Base-by-base conservation (phyloP, 2,113 vertebrate species). In the Turdus rufiventris region DNA sequence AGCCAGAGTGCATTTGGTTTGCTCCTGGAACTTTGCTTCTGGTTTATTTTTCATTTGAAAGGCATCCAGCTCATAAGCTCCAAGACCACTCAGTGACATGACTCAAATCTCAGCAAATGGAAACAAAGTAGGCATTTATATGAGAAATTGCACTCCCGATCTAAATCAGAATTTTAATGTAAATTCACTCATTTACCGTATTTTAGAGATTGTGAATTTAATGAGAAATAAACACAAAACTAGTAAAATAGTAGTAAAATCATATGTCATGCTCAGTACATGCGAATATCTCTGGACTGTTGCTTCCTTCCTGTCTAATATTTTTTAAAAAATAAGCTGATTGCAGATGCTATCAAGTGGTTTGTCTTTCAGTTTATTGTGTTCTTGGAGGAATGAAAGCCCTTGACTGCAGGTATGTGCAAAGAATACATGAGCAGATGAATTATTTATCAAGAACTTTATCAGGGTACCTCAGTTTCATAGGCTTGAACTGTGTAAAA, bases 41-140 rank as follows among this genome's bases (percentile, higher is more conserved):
- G 78, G 72, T 95, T 94, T 95, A 81, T 93, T 90, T 95, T 96
- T 91, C 75, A 84, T 92, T 80, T 93, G 88, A 96, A 96, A 92
- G 36, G 29, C 67, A 88, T 94, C 85, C 58, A 95, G 56, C 63
- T 83, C 67, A 43, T 70, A 79, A 92, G 18, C 38, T 93, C 67
- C 83, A 77, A 84, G 82, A 93, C 56, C 18, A 70, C 50, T 93
- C 72, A 68, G 25, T 51, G 74, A 93, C 82, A 47, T 67, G 85
- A 89, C 33, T 88, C 43, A 75, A 72, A 82, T 68, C 66, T 91
- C 82, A 80, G 72, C 34, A 92, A 94, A 89, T 36, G 63, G 71
- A 75, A 80, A 88, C 38, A 85, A 93, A 94, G 42, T 54, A 73
- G 31, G 38, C 65, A 76, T 80, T 88, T 91, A 83, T 70, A 47